Evolutionary conservation across 92 coral and sea anemone species (phyloP), one percentile per base, ranked within the genome.

Genomic region (Porites evermanni): DNA sequence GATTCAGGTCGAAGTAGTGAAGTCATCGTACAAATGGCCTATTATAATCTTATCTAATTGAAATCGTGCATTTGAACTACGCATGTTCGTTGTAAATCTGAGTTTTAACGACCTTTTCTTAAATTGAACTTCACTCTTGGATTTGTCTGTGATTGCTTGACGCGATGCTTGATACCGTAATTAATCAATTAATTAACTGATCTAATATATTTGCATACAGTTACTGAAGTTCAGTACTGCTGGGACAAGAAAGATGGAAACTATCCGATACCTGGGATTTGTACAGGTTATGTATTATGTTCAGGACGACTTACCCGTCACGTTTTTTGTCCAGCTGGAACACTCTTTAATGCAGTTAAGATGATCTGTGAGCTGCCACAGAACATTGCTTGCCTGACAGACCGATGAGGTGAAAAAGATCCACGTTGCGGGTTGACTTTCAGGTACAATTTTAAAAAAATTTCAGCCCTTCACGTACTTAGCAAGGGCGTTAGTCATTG

Each of bases 271-370:
- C 90, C 90, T 24, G 52, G 77, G 67, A 79, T 91, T 20, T 84
- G 88, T 64, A 81, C 74, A 59, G 89, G 88, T 7, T 92, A 72
- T 84, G 87, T 92, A 61, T 26, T 74, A 6, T 92, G 95, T 52
- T 20, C 80, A 0, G 85, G 85, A 52, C 92, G 95, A 16, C 47
- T 61, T 67, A 80, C 95, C 7, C 82, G 79, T 24, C 91, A 80
- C 67, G 80, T 65, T 65, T 1, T 78, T 7, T 92, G 95, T 51
- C 90, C 90, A 8, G 76, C 24, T 0, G 95, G 92, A 14, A 75
- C 65, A 23, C 70, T 78, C 7, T 92, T 92, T 70, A 56, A 85
- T 23, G 87, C 69, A 38, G 26, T 84, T 64, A 53, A 66, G 73
- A 81, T 50, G 50, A 52, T 86, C 56, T 92, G 95, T 59, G 80